A percentile compares a stretch with the other conserved stretches of the same genome.
Evolutionary conservation across 2,888 invertebrate species (phyloP).

Genomic region (Microplitis manilae): DNA sequence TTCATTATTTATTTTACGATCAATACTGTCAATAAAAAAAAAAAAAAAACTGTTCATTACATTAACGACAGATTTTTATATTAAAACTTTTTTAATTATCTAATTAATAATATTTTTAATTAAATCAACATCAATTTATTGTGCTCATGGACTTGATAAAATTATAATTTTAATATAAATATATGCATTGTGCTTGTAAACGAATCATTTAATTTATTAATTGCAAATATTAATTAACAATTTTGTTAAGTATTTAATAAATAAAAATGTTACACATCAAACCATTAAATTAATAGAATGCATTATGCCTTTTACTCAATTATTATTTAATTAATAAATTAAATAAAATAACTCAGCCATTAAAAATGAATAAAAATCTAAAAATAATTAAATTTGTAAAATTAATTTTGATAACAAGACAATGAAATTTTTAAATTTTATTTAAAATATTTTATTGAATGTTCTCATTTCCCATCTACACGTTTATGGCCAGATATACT

Average conservation of each 20-base stretch:
- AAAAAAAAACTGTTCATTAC: not conserved
- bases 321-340: not conserved
- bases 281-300: no score
- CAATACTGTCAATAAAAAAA: not conserved
- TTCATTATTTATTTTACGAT: not conserved
- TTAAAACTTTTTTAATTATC: not conserved
- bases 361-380: not conserved
- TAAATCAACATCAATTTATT: not conserved
- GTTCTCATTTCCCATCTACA: not conserved
- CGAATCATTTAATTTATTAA: not conserved
- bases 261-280: not conserved
- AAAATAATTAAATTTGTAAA: not conserved
- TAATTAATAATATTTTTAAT: not conserved
- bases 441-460: not conserved
- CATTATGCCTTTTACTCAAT: not conserved
- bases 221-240: not conserved
- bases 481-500: not conserved
- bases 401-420: not conserved
- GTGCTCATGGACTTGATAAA: not conserved
- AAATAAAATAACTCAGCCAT: not conserved
- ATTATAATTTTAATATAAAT: not conserved
- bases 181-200: not conserved
- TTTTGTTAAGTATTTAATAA: not conserved
- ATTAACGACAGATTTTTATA: not conserved
- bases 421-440: not conserved